Evolutionary conservation across 2,113 vertebrate species (phyloP), one percentile per base, ranked within the genome.

Genomic region (Boulengeromyrus knoepffleri): DNA sequence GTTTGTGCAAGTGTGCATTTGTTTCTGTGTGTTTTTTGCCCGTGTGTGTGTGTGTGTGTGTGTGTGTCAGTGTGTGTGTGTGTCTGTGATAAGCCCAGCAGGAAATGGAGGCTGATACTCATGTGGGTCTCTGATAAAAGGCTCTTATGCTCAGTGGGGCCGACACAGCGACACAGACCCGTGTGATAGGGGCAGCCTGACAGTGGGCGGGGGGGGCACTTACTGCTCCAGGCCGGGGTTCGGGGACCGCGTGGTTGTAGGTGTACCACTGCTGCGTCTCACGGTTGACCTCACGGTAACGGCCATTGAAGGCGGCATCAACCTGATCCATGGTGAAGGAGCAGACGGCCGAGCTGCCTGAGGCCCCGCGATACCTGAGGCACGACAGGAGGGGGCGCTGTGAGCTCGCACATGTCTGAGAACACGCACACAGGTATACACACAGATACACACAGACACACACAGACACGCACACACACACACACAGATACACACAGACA

Each of bases 231-330:
- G 98, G 98, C 56, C 98, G 95, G 0, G 98, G 98, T 12, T 97
- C 96, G 0, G 97, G 98, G 74, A 97, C 95, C 0, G 94, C 93
- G 89, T 97, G 92, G 19, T 97, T 98, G 94, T 96, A 97, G 0
- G 98, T 98, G 94, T 98, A 98, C 98, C 98, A 99, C 95, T 99
- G 98, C 94, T 98, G 98, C 0, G 97, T 99, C 92, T 99, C 98
- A 0, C 98, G 95, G 94, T 99, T 99, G 92, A 99, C 97, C 90
- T 98, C 97, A 27, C 97, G 96, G 94, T 98, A 99, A 85, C 97
- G 96, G 50, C 98, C 98, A 0, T 88, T 87, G 80, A 99, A 99
- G 13, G 96, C 97, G 0, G 90, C 95, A 90, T 97, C 97, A 91
- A 99, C 97, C 0, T 97, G 97, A 0, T 62, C 93, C 97, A 99